Evolutionary conservation across 2,113 vertebrate species (phyloP), one percentile per base, ranked within the genome.

Genomic region (Phrynosoma platyrhinos): DNA sequence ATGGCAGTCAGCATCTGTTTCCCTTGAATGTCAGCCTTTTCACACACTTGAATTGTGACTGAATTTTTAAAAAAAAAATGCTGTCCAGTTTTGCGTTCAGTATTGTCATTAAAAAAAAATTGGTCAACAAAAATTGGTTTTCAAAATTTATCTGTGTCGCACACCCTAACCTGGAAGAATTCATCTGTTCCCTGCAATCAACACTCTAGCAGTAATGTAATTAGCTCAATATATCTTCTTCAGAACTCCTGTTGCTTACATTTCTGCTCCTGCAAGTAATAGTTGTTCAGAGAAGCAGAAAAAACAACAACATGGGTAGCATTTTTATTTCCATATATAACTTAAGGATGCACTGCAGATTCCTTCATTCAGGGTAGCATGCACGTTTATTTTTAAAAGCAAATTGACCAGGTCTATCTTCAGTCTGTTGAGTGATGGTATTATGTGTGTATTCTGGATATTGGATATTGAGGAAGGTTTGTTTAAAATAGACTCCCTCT

Each of bases 391-490:
- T 85, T 84, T 21, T 9, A 36, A 36, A 36, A 36, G 36, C 90
- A 92, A 91, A 91, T 92, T 96, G 92, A 93, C 92, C 88, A 93
- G 92, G 90, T 94, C 76, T 91, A 94, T 55, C 91, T 89, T 75
- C 12, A 66, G 71, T 72, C 74, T 47, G 0, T 90, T 91, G 85
- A 86, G 21, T 87, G 72, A 85, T 62, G 68, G 25, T 30, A 69
- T 9, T 69, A 77, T 14, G 6, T 0, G 85, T 27, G 84, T 86
- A n/a, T 55, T 92, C 58, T 83, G 30, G 92, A 32, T 58, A 55
- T 27, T 83, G 30, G 92, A 32, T 58, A 55, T 27, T 18, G 52
- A 7, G 76, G 84, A 87, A 74, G 9, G 20, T 94, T 91, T 88
- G 47, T 47, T 6, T 47, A 47, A 47, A 91, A 69, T 64, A 74